phyloP scores from a whole-genome alignment of 2,888 invertebrate genomes.

The Microctonus hyperodae region DNA sequence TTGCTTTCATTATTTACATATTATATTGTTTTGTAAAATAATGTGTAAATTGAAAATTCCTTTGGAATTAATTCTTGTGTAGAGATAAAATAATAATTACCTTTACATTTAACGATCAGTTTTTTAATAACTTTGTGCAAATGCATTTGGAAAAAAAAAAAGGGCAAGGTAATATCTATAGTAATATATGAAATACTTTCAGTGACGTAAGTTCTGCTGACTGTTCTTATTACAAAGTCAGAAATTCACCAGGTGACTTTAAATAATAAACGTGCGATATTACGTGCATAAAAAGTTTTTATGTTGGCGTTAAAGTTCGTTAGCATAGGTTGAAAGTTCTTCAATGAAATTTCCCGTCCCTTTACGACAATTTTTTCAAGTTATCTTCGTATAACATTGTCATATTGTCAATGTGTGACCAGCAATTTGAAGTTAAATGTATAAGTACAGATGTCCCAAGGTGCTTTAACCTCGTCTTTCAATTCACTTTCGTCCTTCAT shows the following conservation, averaged over 20 bases:
- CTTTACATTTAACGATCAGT: too few relatives aligned
- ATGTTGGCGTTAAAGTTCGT: background rate
- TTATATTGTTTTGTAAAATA: too few relatives aligned
- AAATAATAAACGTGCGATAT: background rate
- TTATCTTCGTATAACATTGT: background rate
- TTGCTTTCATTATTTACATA: too few relatives aligned
- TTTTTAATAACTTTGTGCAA: too few relatives aligned
- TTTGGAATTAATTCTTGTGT: too few relatives aligned
- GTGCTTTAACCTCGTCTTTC: conserved; percentile 28
- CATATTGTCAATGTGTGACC: background rate
- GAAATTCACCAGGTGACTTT: background rate
- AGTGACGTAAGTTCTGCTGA: too few relatives aligned
- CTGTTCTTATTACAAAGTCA: too few relatives aligned
- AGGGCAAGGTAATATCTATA: too few relatives aligned
- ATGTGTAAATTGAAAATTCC: too few relatives aligned
- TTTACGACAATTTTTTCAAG: background rate
- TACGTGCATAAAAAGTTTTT: background rate
- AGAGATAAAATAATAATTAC: too few relatives aligned
- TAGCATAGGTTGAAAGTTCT: background rate
- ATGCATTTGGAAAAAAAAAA: too few relatives aligned
- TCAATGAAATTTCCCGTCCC: background rate
- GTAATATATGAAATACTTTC: too few relatives aligned
- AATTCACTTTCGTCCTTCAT: conserved; percentile 35
- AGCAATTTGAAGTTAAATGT: background rate
- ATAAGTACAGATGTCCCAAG: conserved; percentile 17